Base-by-base conservation (phyloP, 2,797 vertebrate species). In the Diplodus puntazzo region DNA sequence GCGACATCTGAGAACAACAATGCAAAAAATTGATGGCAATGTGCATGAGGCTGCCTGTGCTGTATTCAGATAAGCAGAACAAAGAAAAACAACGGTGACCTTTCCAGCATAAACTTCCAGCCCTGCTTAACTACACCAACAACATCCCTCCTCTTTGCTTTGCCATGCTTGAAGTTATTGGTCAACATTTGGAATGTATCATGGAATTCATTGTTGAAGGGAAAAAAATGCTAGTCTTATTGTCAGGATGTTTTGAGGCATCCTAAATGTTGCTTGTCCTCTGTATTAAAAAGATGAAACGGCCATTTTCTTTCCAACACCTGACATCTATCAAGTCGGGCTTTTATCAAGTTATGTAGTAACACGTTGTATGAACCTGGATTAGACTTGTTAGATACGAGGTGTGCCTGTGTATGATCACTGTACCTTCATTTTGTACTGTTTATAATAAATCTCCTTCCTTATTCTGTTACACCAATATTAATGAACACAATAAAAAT, bases 401-500 rank as follows among this genome's bases (percentile, higher is more conserved):
- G 1, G 16, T 20, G 8, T 17, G 17, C 30, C 21, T 30, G 30
- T 50, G 30, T 23, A 17, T 72, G 23, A 69, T 69, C 18, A 50
- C 4, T 18, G 16, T 21, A 21, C n/a, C 46, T 27, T 70, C 0
- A 54, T 48, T 46, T 69, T 17, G 17, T 55, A 17, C 9, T 20
- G 18, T 46, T 73, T 30, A 17, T 0, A 75, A 66, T 71, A 67
- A 16, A 69, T 69, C 64, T 82, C 50, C 30, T 66, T 49, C 16
- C 55, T 70, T 23, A 43, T 5, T 50, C 30, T 52, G 8, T 18
- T 42, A 27, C 76, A 23, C 20, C 45, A 69, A 21, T 60, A 57
- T 69, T 57, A 23, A 60, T 62, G 46, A 67, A 73, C 23, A 70
- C 46, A 59, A 45, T 80, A 67, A 59, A 72, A 70, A 61, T 48